phyloP scores from a whole-genome alignment of 2,888 invertebrate genomes.

The Noctua janthe region DNA sequence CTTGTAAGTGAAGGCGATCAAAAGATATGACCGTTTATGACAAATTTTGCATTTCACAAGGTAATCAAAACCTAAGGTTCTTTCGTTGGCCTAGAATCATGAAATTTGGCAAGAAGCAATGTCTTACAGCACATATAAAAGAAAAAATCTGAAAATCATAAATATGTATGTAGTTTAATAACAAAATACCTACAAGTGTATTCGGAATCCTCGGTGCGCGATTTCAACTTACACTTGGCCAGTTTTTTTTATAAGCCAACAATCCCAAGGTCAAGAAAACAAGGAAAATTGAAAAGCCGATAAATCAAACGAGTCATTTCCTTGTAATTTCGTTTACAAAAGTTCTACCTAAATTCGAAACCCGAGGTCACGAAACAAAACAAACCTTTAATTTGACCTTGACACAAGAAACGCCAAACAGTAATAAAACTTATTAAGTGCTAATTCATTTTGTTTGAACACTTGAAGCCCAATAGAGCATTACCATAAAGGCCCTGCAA shows the following conservation, averaged over 20 bases:
- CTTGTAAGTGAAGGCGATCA: too few relatives aligned
- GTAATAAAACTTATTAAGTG: conserved; percentile 26
- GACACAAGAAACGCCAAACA: conserved; percentile 22
- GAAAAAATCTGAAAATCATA: too few relatives aligned
- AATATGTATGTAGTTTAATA: too few relatives aligned
- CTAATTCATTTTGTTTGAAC: conserved; percentile 15
- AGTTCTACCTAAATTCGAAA: conserved; percentile 8
- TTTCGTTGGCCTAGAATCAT: too few relatives aligned
- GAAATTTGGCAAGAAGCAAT: too few relatives aligned
- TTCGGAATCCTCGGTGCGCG: too few relatives aligned
- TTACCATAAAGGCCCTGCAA: background rate
- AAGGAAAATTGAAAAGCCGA: background rate
- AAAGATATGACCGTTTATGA: too few relatives aligned
- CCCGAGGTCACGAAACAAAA: conserved; percentile 21
- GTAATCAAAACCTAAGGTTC: too few relatives aligned
- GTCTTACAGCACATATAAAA: too few relatives aligned
- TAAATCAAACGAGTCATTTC: conserved; percentile 8
- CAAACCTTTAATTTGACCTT: conserved; percentile 35
- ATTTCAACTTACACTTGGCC: too few relatives aligned
- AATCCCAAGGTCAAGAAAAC: background rate
- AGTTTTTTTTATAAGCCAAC: background rate
- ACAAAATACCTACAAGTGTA: too few relatives aligned
- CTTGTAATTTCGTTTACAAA: background rate
- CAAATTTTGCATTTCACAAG: too few relatives aligned
- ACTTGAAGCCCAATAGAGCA: background rate